phyloP scores from a whole-genome alignment of 2,797 vertebrate genomes.

The Myotis myotis region DNA sequence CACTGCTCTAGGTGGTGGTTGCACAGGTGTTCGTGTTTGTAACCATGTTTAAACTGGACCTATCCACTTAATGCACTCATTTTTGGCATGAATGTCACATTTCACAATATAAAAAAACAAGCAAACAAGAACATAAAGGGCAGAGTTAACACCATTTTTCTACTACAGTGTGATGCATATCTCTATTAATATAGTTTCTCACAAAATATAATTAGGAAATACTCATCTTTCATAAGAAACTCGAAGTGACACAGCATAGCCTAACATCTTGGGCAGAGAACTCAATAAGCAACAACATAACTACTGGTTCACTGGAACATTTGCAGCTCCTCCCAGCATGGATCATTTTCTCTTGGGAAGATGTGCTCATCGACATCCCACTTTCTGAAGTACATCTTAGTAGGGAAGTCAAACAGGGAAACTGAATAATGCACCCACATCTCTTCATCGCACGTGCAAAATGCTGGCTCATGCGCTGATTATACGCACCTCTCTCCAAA shows the following conservation, averaged over 20 bases:
- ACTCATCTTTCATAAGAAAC: constrained; percentile 34
- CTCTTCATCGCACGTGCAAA: constrained; percentile 52
- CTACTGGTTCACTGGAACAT: constrained; percentile 21
- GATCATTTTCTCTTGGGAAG: constrained; percentile 6
- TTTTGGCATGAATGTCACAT: background rate
- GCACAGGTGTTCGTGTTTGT: background rate
- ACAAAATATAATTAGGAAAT: constrained; percentile 34
- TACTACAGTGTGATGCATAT: background rate
- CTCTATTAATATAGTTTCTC: background rate
- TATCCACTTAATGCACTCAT: background rate
- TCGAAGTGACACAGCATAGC: background rate
- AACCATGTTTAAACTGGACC: background rate
- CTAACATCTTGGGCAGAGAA: constrained; percentile 50
- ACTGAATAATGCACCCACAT: constrained; percentile 68
- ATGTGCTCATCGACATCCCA: background rate
- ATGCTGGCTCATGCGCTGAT: background rate
- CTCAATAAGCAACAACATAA: background rate
- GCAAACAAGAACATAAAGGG: background rate
- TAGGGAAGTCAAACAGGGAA: constrained; percentile 42
- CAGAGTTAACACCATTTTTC: constrained; percentile 14
- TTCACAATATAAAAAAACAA: background rate
- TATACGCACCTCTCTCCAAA: constrained; percentile 36
- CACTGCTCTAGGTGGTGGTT: background rate
- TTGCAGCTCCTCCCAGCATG: background rate
- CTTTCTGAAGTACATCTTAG: constrained; percentile 38